Evolutionary conservation across 1,140 invertebrate species (phyloP).

Genomic region (Achatina immaculata): DNA sequence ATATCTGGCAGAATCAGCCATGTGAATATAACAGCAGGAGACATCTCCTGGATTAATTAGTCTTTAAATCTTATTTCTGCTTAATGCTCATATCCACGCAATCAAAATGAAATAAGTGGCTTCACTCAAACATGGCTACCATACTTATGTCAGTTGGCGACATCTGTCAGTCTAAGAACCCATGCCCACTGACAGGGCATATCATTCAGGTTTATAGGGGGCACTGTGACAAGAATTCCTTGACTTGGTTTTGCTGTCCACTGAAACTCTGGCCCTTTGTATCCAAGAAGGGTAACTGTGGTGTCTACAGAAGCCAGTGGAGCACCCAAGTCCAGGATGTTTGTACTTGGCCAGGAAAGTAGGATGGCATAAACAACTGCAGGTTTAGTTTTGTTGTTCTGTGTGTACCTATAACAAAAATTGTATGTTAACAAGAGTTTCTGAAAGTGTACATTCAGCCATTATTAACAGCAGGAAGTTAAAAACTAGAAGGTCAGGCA

Average conservation of each 20-base stretch:
- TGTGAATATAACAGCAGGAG: too few species aligned
- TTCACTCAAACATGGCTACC: too few species aligned
- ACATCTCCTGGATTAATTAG: too few species aligned
- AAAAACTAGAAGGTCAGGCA: too few species aligned
- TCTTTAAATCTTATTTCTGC: too few species aligned
- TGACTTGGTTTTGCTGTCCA: neutral
- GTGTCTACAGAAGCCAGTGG: neutral
- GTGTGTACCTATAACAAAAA: conserved; percentile 26
- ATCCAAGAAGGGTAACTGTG: conserved; percentile 17
- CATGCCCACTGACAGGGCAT: conserved; percentile 31
- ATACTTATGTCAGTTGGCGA: conserved; percentile 13
- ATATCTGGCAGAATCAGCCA: too few species aligned
- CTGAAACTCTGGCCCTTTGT: conserved; percentile 9
- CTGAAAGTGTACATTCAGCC: too few species aligned
- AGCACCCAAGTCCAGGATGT: neutral
- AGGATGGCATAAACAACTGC: conserved; percentile 19
- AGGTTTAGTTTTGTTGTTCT: neutral
- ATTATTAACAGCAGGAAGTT: too few species aligned
- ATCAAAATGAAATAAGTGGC: too few species aligned
- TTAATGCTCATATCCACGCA: too few species aligned
- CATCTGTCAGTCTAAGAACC: conserved; percentile 11
- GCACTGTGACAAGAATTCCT: conserved; percentile 10
- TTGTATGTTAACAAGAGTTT: too few species aligned
- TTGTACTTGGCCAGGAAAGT: conserved; percentile 7
- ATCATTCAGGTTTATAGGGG: conserved; percentile 7